Conservation (phyloP, 2,113 vertebrate species). For the Mus musculus region GRCm39 chr3:66867501-66868000, state of each 20-base stretch:
- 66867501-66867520: conserved; percentile 66
- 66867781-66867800: conserved; percentile 67
- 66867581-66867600: conserved; percentile 74
- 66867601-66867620: conserved; percentile 70
- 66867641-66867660: conserved; percentile 73
- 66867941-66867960: conserved; percentile 66
- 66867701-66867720: conserved; percentile 66
- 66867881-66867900: conserved; percentile 72
- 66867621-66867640: conserved; percentile 74
- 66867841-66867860: conserved; percentile 71
- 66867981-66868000: conserved; percentile 58
- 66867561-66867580: conserved; percentile 54
- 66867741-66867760: conserved; percentile 56
- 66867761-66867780: conserved; percentile 69
- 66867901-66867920: conserved; percentile 65
- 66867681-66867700: conserved; percentile 69
- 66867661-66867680: conserved; percentile 71
- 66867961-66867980: conserved; percentile 75
- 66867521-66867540: conserved; percentile 65
- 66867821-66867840: conserved; percentile 67
- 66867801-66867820: conserved; percentile 65
- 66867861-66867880: conserved; percentile 67
- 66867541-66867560: conserved; percentile 55
- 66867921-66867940: conserved; percentile 72
- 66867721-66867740: conserved; percentile 61